Base-by-base conservation (phyloP, 1,140 invertebrate species). In the Popillia japonica region DNA sequence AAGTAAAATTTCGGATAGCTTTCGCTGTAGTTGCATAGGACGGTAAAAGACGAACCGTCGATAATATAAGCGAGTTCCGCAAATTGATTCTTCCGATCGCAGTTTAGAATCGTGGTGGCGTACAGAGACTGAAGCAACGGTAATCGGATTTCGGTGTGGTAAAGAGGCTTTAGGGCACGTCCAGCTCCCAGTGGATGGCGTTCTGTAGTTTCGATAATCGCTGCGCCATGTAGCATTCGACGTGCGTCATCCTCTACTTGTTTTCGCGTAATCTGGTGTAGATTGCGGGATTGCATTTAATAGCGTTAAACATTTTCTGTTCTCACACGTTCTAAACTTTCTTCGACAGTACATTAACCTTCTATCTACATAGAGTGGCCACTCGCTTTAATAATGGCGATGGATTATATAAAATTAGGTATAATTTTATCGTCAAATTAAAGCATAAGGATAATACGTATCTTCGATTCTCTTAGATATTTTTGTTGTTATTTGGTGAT, bases 1-100 rank as follows among this genome's bases (percentile, higher is more conserved):
- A 27, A 9, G 61, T 23, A 34, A 27, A 68, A 55, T 55, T 4
- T 34, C 14, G 48, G 61, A 8, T 8, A 2, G 61, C 22, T 17
- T 27, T 11, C 1, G 17, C 17, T 6, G 59, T 64, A 7, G 61
- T 3, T 22, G 61, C 11, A 27, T 27, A 23, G 22, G 14, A 27
- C 11, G 41, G 72, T 17, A 11, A 74, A 20, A 34, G 27, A 34
- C 27, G 27, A 34, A 4, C 27, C 1, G 72, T 20, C 72, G 72
- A 74, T 74, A 74, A 11, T n/a, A 11, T 74, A 74, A 74, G 40
- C 14, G 72, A 74, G 72, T 11, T 20, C 40, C 34, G 41, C 72
- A 74, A 74, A 74, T 74, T 74, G 72, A 74, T 74, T 41, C 72
- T 74, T 74, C 72, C 27, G 72, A 14, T 74, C 72, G 40, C 72